Percentiles rank a stretch among this genome's conserved stretches.
Conservation (phyloP, 2,113 vertebrate genomes). For the Menura novaehollandiae region DNA sequence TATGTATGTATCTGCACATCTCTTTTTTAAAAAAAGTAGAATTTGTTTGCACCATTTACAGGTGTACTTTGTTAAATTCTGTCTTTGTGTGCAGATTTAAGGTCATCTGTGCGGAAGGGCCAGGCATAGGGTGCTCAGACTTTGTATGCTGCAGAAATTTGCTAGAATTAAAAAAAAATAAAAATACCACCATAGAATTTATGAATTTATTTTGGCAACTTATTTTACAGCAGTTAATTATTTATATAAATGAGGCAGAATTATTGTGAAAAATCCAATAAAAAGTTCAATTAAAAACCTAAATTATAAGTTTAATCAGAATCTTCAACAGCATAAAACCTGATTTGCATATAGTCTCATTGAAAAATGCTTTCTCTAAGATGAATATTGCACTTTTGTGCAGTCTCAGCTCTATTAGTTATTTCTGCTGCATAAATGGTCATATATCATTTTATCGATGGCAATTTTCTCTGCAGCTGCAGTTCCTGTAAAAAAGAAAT, state of each 20-base stretch:
- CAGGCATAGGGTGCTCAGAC: neutral
- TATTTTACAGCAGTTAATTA: slow-evolving; percentile 61
- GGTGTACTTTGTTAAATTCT: neutral
- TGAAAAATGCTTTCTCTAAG: slow-evolving; percentile 57
- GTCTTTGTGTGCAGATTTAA: neutral
- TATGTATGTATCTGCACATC: neutral
- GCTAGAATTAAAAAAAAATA: neutral
- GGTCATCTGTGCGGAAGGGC: neutral
- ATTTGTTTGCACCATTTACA: neutral
- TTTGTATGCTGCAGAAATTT: neutral
- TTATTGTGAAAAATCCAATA: slow-evolving; percentile 60
- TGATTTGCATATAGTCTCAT: slow-evolving; percentile 63
- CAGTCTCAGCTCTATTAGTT: slow-evolving; percentile 48
- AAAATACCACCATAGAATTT: neutral
- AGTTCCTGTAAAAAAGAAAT: slow-evolving; percentile 14
- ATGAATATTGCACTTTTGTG: slow-evolving; percentile 48
- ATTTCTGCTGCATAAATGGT: slow-evolving; percentile 58
- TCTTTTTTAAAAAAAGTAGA: neutral
- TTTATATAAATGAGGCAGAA: slow-evolving; percentile 55
- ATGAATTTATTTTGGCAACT: slow-evolving; percentile 59
- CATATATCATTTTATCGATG: slow-evolving; percentile 54
- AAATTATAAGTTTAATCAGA: slow-evolving; percentile 66
- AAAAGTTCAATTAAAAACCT: slow-evolving; percentile 68
- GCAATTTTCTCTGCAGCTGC: slow-evolving; percentile 48
- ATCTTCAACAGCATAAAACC: slow-evolving; percentile 40